Percentiles rank a stretch among this genome's conserved stretches.
Conservation (phyloP, 1,140 invertebrate genomes). For the Leptoteleia sp. region DNA sequence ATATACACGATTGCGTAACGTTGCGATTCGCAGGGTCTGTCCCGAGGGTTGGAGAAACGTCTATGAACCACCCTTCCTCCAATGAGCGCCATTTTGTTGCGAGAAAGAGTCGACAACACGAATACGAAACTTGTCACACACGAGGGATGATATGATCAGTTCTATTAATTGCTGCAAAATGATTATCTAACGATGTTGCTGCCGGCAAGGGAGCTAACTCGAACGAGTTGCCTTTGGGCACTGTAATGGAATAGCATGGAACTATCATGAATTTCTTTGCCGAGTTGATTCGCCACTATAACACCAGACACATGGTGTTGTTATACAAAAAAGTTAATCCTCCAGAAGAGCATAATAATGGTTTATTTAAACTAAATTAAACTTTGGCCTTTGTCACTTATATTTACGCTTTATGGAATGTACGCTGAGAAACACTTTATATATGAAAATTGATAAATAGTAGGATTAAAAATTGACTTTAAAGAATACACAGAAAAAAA, state of each 20-base stretch:
- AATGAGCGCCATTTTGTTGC: conserved; percentile 74
- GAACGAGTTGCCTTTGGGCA: conserved; percentile 16
- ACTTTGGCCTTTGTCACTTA: too few species aligned
- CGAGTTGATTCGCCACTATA: conserved; percentile 4
- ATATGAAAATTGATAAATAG: too few species aligned
- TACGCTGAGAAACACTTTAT: too few species aligned
- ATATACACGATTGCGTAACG: conserved; percentile 80
- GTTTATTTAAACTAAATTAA: conserved; percentile 1
- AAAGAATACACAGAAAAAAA: too few species aligned
- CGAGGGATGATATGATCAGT: conserved; percentile 65
- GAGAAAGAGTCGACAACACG: conserved; percentile 32
- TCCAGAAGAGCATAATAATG: conserved; percentile 5
- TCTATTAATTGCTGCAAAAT: conserved; percentile 64
- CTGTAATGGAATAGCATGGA: conserved; percentile 40
- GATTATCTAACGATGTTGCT: conserved; percentile 50
- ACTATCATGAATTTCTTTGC: conserved; percentile 25
- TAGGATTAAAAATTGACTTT: too few species aligned
- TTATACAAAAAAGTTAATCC: conserved; percentile 37
- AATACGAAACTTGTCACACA: conserved; percentile 52
- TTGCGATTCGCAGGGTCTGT: conserved; percentile 70
- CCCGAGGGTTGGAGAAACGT: conserved; percentile 71
- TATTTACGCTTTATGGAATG: too few species aligned
- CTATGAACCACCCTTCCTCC: conserved; percentile 70
- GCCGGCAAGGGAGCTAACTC: conserved; percentile 34
- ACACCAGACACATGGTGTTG: conserved; percentile 32